phyloP scores from a whole-genome alignment of 2,797 vertebrate species.

The Melanotaenia nigrans region DNA sequence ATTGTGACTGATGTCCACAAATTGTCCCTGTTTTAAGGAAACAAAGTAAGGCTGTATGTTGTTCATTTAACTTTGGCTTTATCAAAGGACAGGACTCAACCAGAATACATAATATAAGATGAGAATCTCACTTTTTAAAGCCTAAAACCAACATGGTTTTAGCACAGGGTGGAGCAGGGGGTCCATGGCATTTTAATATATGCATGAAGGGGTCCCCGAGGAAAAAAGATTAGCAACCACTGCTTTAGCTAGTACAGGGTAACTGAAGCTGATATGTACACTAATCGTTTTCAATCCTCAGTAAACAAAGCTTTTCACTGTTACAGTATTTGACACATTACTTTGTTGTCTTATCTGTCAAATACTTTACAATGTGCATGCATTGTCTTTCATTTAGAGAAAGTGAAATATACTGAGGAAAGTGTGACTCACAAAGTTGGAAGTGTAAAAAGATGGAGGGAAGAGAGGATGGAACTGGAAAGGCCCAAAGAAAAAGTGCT shows the following conservation, averaged over 20 bases:
- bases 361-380: constrained; percentile 18
- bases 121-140: no score
- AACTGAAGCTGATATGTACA: neutral
- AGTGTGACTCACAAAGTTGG: constrained; percentile 37
- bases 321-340: neutral
- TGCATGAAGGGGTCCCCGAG: no score
- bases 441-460: constrained; percentile 45
- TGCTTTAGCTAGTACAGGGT: neutral
- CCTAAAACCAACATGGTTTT: no score
- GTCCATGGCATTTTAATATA: no score
- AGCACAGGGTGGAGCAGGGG: no score
- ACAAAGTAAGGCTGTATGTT: no score
- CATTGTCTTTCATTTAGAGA: constrained; percentile 20
- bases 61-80: no score
- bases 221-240: no score
- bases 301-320: constrained; percentile 3
- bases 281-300: neutral
- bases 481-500: constrained; percentile 32
- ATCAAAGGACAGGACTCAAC: no score
- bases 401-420: constrained; percentile 34
- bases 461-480: constrained; percentile 43
- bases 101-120: no score
- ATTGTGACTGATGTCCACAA: no score
- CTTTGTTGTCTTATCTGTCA: constrained; percentile 23
- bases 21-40: no score